phyloP scores from a whole-genome alignment of 1,140 invertebrate species.

The Steinernema khuongi region DNA sequence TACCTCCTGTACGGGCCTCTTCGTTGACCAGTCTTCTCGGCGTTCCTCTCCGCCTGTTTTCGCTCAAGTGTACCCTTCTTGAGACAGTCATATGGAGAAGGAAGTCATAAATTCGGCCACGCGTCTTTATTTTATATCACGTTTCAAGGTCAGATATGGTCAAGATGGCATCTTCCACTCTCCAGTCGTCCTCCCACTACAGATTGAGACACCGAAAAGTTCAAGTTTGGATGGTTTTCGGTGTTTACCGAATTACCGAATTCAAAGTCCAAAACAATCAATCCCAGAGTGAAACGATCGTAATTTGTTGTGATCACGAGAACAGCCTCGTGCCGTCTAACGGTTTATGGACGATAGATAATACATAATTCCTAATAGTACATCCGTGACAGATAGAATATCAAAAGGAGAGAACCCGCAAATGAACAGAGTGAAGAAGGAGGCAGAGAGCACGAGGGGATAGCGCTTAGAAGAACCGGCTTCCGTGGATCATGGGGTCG shows the following conservation, averaged over 20 bases:
- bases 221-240: too few species aligned
- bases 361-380: not conserved
- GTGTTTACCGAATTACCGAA: not conserved
- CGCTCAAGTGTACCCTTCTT: too few species aligned
- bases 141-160: too few species aligned
- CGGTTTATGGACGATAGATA: constrained; percentile 3
- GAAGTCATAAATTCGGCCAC: too few species aligned
- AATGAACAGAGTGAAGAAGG: constrained; percentile 1
- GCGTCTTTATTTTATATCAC: too few species aligned
- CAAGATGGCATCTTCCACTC: too few species aligned
- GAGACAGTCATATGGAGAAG: too few species aligned
- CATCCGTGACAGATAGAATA: not conserved
- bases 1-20: constrained; percentile 38
- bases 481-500: constrained; percentile 51
- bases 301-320: not conserved
- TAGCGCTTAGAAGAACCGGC: constrained; percentile 36
- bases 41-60: not conserved
- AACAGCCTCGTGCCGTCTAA: not conserved
- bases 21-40: not conserved
- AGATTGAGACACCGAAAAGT: too few species aligned
- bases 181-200: too few species aligned
- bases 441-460: not conserved
- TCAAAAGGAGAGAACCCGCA: constrained; percentile 15
- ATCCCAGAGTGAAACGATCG: not conserved
- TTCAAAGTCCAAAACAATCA: not conserved